Conservation (phyloP, 2,888 invertebrate species). For the Scaptomyza polygonia region DNA sequence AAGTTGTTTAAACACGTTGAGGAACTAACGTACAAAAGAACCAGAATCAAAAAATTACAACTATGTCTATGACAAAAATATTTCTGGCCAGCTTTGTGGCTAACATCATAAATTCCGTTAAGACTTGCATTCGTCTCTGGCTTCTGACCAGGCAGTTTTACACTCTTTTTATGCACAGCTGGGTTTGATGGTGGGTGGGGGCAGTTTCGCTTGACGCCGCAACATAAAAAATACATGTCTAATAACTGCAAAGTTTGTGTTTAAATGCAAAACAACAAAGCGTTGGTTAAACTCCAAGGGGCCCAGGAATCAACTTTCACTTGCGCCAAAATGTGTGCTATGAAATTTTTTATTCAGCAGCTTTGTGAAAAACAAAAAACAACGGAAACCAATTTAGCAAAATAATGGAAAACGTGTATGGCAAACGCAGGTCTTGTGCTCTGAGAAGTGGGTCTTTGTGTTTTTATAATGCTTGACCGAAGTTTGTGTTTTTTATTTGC, state of each 20-base stretch:
- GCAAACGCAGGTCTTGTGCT: not conserved
- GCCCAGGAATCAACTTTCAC: slow-evolving; percentile 25
- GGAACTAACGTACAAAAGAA: slow-evolving; percentile 50
- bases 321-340: slow-evolving; percentile 49
- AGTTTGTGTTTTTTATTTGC: slow-evolving; percentile 38
- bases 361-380: slow-evolving; percentile 1
- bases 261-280: slow-evolving; percentile 59
- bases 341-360: slow-evolving; percentile 27
- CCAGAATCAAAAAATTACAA: slow-evolving; percentile 6
- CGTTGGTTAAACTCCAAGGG: not conserved
- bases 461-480: slow-evolving; percentile 35
- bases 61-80: slow-evolving; percentile 10
- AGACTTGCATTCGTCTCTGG: slow-evolving; percentile 37
- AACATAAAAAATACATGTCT: slow-evolving; percentile 32
- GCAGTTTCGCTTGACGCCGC: no score
- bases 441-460: not conserved
- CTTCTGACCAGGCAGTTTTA: slow-evolving; percentile 47
- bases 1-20: slow-evolving; percentile 69
- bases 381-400: slow-evolving; percentile 62
- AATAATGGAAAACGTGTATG: slow-evolving; percentile 66
- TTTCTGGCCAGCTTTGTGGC: slow-evolving; percentile 3
- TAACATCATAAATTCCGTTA: slow-evolving; percentile 59
- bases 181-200: slow-evolving; percentile 1
- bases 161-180: no score
- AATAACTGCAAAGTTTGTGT: slow-evolving; percentile 56